A percentile compares a stretch with the other conserved stretches of the same genome.
phyloP scores from a whole-genome alignment of 2,888 invertebrate genomes.

The Acanthosepion lycidas region DNA sequence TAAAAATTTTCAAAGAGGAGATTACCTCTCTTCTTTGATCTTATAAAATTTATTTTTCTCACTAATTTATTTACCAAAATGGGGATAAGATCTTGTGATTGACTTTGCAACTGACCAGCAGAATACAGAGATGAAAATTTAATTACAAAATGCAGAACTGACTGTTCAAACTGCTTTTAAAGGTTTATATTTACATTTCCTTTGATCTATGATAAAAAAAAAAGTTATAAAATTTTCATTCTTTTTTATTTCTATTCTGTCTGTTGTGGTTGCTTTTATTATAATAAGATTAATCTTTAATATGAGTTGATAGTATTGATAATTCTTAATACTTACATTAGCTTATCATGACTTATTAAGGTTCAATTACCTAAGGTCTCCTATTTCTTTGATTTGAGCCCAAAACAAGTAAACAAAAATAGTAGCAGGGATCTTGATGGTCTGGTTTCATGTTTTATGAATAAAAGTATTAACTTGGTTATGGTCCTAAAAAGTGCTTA shows the following conservation, averaged over 20 bases:
- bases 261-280: neutral
- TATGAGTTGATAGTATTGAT: neutral
- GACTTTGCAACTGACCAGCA: neutral
- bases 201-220: neutral
- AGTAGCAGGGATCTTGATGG: neutral
- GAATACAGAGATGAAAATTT: neutral
- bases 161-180: neutral
- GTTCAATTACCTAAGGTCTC: neutral
- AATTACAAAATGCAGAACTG: slow-evolving; percentile 33
- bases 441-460: neutral
- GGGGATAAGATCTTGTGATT: neutral
- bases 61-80: slow-evolving; percentile 6
- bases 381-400: neutral
- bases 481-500: neutral
- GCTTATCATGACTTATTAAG: neutral
- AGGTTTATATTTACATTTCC: neutral
- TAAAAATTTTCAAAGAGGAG: neutral
- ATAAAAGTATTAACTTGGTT: neutral
- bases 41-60: neutral
- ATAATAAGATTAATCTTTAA: neutral
- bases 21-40: slow-evolving; percentile 15
- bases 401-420: neutral
- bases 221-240: neutral
- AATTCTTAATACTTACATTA: slow-evolving; percentile 6
- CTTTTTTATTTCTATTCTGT: neutral